These are phyloP conservation scores for Nerophis lumbriciformis DNA, from an alignment of 2,113 vertebrate species.

Conservation along the genomic window DNA sequence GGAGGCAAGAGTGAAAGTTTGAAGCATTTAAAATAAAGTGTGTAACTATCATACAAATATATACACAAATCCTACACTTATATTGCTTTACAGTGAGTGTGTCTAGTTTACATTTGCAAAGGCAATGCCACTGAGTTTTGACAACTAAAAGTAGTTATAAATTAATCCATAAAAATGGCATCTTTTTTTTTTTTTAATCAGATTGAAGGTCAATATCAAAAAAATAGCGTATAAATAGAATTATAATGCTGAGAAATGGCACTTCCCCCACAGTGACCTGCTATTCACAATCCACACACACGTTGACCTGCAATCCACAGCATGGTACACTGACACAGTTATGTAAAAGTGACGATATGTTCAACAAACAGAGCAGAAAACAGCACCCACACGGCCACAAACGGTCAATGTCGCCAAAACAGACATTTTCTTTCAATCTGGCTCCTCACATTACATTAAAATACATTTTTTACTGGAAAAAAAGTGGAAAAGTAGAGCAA, in stretches of 20 bases:
- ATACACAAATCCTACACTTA: neutral
- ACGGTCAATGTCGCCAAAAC: neutral
- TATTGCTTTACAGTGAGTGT: too few species aligned
- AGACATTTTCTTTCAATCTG: accelerated
- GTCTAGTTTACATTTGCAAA: neutral
- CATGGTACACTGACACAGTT: constrained; percentile 75
- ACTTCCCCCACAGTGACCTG: constrained; percentile 56
- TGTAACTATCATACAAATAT: too few species aligned
- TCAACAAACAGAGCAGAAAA: neutral
- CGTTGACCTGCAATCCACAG: constrained; percentile 69
- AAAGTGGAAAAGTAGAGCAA: constrained; percentile 42
- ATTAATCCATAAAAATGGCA: neutral
- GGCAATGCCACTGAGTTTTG: neutral
- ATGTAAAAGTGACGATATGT: constrained; percentile 56
- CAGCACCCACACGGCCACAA: accelerated
- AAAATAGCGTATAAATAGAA: neutral
- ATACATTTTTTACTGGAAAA: neutral
- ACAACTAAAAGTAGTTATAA: accelerated
- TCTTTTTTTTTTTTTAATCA: neutral
- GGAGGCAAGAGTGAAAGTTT: neutral
- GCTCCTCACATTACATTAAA: accelerated
- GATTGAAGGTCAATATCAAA: neutral
- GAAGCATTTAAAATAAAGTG: neutral
- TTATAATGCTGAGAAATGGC: neutral
- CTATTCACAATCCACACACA: constrained; percentile 56